Conservation (phyloP, 1,140 invertebrate species). For the Agrypnia vestita region DNA sequence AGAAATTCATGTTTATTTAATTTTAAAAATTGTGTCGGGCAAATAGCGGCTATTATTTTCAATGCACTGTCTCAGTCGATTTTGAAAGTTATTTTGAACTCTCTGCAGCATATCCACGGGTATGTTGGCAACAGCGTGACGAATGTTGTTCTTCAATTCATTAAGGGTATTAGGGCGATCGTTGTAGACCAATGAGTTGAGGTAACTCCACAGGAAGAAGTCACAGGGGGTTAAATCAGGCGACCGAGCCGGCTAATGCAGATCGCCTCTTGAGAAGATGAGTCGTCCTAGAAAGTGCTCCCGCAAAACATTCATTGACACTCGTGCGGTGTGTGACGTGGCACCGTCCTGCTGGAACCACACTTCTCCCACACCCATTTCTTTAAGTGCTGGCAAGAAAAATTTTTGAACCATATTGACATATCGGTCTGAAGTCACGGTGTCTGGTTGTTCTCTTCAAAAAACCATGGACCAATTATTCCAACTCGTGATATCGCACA, state of each 20-base stretch:
- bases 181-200: constrained; percentile 18
- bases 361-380: no score
- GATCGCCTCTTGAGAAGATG: neutral
- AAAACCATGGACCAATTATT: no score
- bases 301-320: neutral
- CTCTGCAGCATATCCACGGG: neutral
- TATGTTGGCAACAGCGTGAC: neutral
- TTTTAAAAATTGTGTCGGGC: no score
- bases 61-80: neutral
- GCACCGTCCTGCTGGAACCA: constrained; percentile 3
- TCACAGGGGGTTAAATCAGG: no score
- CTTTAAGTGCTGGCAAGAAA: neutral
- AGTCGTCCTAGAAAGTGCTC: neutral
- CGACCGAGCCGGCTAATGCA: neutral
- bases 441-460: neutral
- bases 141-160: constrained; percentile 15
- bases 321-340: neutral
- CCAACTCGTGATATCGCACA: neutral
- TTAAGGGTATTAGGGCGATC: constrained; percentile 15
- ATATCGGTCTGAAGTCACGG: neutral
- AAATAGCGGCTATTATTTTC: no score
- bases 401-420: neutral
- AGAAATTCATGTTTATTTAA: no score
- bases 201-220: neutral
- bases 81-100: neutral